These are phyloP conservation scores for Cryptoprocta ferox DNA, from an alignment of 2,797 vertebrate species.

Conservation along the genomic window DNA sequence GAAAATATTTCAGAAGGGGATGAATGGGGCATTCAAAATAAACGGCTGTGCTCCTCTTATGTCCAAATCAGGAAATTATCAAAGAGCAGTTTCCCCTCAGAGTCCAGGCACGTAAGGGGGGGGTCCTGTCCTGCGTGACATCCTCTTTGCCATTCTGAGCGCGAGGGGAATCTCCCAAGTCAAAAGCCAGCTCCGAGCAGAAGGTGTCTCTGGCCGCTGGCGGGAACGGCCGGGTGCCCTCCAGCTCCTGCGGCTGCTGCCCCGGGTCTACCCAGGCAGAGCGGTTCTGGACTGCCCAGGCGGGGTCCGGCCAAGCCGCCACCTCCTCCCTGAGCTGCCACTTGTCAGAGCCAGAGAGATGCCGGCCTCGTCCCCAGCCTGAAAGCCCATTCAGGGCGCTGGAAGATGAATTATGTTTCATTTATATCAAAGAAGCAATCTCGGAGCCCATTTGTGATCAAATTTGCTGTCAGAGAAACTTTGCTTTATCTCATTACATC, in stretches of 20 bases:
- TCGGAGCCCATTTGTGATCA: slow-evolving; percentile 91
- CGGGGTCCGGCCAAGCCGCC: background rate
- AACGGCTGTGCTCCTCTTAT: background rate
- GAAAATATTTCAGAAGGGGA: background rate
- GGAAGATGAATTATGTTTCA: slow-evolving; percentile 92
- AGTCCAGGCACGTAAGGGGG: background rate
- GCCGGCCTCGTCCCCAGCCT: slow-evolving; percentile 85
- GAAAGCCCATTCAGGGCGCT: slow-evolving; percentile 85
- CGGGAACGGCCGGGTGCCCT: accelerated
- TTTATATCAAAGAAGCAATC: slow-evolving; percentile 92
- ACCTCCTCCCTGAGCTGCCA: slow-evolving; percentile 65
- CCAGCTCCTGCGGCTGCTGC: accelerated
- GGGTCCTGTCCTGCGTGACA: background rate
- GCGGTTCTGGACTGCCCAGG: accelerated
- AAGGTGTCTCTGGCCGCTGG: background rate
- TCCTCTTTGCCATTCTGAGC: background rate
- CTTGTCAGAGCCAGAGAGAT: slow-evolving; percentile 83
- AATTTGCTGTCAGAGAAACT: slow-evolving; percentile 92
- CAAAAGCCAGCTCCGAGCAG: background rate
- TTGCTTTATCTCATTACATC: slow-evolving; percentile 91
- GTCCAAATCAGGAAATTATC: background rate
- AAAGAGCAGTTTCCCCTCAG: background rate
- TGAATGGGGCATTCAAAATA: background rate
- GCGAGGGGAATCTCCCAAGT: background rate
- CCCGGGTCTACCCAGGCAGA: background rate